Conservation (phyloP, 37 sponge, comb jelly and placozoan species). For the Tethya wilhelma region DNA sequence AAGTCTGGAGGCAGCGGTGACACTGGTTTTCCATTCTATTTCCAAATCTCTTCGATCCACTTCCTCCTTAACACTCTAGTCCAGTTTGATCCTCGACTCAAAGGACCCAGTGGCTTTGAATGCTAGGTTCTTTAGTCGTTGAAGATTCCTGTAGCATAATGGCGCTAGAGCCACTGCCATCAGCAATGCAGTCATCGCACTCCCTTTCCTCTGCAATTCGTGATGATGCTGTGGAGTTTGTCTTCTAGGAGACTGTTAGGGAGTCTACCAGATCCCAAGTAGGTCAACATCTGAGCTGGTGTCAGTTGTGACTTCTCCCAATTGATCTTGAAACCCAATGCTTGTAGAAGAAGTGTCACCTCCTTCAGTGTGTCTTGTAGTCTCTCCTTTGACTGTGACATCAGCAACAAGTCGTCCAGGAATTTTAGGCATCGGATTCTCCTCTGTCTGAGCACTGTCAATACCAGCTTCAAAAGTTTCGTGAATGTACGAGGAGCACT, state of each 20-base stretch:
- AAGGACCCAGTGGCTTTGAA: background rate
- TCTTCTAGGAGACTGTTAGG: no score
- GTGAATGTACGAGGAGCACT: conserved; percentile 7
- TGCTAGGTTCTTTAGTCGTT: conserved; percentile 26
- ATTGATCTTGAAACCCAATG: background rate
- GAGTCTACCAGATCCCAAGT: no score
- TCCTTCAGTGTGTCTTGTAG: background rate
- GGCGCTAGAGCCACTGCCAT: conserved; percentile 46
- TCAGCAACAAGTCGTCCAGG: conserved; percentile 2
- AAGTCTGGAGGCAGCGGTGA: conserved; percentile 1
- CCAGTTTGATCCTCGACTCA: conserved; percentile 19
- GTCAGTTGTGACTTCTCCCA: background rate
- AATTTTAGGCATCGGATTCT: background rate
- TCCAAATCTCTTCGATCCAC: conserved; percentile 11
- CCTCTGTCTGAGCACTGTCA: background rate
- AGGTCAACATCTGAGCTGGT: background rate
- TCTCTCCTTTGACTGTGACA: conserved; percentile 2
- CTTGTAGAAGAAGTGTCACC: background rate
- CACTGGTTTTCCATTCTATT: conserved; percentile 26
- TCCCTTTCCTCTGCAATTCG: no score
- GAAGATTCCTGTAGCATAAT: conserved; percentile 32
- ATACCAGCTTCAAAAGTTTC: conserved; percentile 8
- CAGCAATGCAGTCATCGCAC: conserved; percentile 30
- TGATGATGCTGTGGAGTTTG: no score
- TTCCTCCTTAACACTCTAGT: conserved; percentile 17